Base-by-base conservation (phyloP, 2,888 invertebrate species). In the Leptothorax acervorum region DNA sequence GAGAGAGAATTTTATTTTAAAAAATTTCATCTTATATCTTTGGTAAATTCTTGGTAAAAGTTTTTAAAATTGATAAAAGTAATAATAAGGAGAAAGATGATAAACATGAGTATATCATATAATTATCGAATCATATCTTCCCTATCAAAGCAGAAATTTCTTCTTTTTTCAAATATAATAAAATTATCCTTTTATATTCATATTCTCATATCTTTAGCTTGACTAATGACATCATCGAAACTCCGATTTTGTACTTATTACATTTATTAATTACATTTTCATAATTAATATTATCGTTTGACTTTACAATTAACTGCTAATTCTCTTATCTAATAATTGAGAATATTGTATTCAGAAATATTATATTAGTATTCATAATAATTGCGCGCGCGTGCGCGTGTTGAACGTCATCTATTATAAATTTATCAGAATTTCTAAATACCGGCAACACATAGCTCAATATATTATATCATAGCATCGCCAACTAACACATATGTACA, bases 351-450 rank as follows among this genome's bases (percentile, higher is more conserved):
- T 4, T 23, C 23, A 45, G 0, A 23, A 23, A 71, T 73, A 85
- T 51, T 51, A n/a, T 82, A 84, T 35, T 35, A 35, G 85, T 88
- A 85, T 82, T 82, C 55, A 48, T 42, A 53, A 60, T 74, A 31
- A 83, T 75, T 6, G 6, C 8, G 48, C 15, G 4, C 23, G 18
- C 6, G 18, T 4, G 45, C 15, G 4, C n/a, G 18, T 53, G 12
- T 62, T 0, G 23, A 48, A 75, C 12, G 12, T 31, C 51, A 12
- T 15, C 48, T 62, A 79, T 85, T 62, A 79, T 85, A 82, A 78
- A 86, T 88, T 83, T 75, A 73, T 71, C 82, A 23, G 42, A 53
- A 60, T 73, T 85, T 76, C 53, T 28, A 55, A 11, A 12, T 8
- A 45, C 3, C 35, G 35, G 35, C 35, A 35, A 35, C 35, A 35